phyloP scores from a whole-genome alignment of 2,888 invertebrate species.

The Athetis lepigone region DNA sequence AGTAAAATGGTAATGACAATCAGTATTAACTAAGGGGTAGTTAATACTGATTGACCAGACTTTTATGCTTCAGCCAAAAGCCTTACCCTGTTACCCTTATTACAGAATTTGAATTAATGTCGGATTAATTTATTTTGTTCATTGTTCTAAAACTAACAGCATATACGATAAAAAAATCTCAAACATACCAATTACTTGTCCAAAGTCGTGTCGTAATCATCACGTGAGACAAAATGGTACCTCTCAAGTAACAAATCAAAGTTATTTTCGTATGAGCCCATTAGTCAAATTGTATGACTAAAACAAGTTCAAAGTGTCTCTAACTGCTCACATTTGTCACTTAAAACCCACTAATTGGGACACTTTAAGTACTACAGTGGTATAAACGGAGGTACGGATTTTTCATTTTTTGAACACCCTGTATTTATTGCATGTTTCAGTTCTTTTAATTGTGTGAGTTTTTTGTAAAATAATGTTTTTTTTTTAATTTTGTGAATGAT shows the following conservation, averaged over 20 bases:
- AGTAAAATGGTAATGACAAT: too few species aligned
- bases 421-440: constrained; percentile 47
- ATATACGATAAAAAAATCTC: not conserved
- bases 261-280: constrained; percentile 82
- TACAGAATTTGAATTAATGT: too few species aligned
- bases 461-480: not conserved
- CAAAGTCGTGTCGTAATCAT: constrained; percentile 59
- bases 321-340: constrained; percentile 76
- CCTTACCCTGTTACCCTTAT: too few species aligned
- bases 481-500: not conserved
- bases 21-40: too few species aligned
- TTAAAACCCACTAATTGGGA: constrained; percentile 74
- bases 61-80: too few species aligned
- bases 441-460: constrained; percentile 52
- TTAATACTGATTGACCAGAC: too few species aligned
- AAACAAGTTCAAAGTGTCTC: constrained; percentile 77
- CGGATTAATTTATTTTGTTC: too few species aligned
- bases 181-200: not conserved
- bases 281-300: constrained; percentile 84
- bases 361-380: constrained; percentile 65
- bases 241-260: constrained; percentile 79
- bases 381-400: constrained; percentile 59
- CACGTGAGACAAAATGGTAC: constrained; percentile 55
- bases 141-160: too few species aligned
- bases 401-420: constrained; percentile 52